Conservation (phyloP, 2,797 vertebrate genomes). For the Centroberyx gerrardi region DNA sequence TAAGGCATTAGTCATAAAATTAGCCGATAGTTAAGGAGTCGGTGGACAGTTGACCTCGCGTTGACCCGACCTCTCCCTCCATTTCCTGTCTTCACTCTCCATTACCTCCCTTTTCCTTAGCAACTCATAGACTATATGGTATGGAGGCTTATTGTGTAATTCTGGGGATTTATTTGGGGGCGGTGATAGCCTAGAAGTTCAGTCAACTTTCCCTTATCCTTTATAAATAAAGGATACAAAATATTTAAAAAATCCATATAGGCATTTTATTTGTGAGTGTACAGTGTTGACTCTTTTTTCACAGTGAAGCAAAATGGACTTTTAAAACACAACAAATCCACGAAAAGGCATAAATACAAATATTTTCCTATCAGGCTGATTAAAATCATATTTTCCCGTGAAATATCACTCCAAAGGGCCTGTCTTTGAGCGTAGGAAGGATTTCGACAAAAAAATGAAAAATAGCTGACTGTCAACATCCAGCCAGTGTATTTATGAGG, state of each 20-base stretch:
- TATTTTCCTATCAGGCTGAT: background rate
- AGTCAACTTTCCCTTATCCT: too few relatives aligned
- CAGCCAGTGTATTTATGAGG: constrained; percentile 44
- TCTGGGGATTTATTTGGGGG: background rate
- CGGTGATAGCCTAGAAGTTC: too few relatives aligned
- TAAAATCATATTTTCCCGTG: constrained; percentile 9
- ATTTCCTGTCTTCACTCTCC: background rate
- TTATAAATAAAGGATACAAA: too few relatives aligned
- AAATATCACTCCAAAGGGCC: background rate
- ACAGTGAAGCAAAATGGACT: too few relatives aligned
- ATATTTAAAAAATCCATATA: too few relatives aligned
- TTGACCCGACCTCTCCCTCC: constrained; percentile 8
- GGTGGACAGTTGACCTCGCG: constrained; percentile 19
- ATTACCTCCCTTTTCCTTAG: background rate
- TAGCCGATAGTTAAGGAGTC: constrained; percentile 4
- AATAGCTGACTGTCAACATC: constrained; percentile 40
- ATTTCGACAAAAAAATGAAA: constrained; percentile 18
- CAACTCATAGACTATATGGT: background rate
- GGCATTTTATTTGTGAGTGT: too few relatives aligned
- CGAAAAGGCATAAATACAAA: too few relatives aligned
- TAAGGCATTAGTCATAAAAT: constrained; percentile 23
- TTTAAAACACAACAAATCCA: too few relatives aligned
- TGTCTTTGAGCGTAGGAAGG: background rate
- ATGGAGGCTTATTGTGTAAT: background rate
- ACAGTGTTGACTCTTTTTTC: too few relatives aligned